Base-by-base conservation (phyloP, 1,140 invertebrate species). In the Drosophila willistoni region DNA sequence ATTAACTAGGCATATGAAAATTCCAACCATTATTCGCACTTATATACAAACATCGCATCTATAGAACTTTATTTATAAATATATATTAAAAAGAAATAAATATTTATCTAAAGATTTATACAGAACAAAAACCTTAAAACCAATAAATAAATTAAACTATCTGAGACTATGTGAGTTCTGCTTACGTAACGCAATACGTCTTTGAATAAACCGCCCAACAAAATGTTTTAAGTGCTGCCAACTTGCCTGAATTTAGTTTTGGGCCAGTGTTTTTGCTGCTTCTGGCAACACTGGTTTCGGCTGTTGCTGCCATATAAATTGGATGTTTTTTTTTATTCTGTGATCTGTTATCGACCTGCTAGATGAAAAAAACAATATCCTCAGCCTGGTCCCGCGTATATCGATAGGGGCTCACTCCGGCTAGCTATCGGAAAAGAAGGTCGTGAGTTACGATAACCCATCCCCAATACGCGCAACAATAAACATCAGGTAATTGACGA, bases 301-400 rank as follows among this genome's bases (percentile, higher is more conserved):
- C 25, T 34, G 60, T 2, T 36, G 1, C 25, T 34, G 60, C 3
- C 17, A 64, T 67, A 84, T 80, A 85, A 74, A 81, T 80, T 85
- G 65, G 68, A 71, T 54, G 60, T 64, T 71, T 84, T 59, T 59
- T 42, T 68, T 47, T 68, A 55, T 60, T 34, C 19, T 47, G 33
- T 25, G 55, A 64, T n/a, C n/a, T n/a, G n/a, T n/a, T n/a, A n/a
- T n/a, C n/a, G n/a, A n/a, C n/a, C n/a, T n/a, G n/a, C n/a, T n/a
- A n/a, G n/a, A n/a, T n/a, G n/a, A n/a, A n/a, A n/a, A n/a, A n/a
- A n/a, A n/a, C n/a, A n/a, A n/a, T n/a, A n/a, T n/a, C n/a, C n/a
- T n/a, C n/a, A n/a, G n/a, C n/a, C n/a, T n/a, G n/a, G n/a, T n/a
- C n/a, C n/a, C n/a, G n/a, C n/a, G n/a, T n/a, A n/a, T n/a, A n/a